Evolutionary conservation across 2,113 vertebrate genomes (phyloP).

Genomic region (Vireo altiloquus): DNA sequence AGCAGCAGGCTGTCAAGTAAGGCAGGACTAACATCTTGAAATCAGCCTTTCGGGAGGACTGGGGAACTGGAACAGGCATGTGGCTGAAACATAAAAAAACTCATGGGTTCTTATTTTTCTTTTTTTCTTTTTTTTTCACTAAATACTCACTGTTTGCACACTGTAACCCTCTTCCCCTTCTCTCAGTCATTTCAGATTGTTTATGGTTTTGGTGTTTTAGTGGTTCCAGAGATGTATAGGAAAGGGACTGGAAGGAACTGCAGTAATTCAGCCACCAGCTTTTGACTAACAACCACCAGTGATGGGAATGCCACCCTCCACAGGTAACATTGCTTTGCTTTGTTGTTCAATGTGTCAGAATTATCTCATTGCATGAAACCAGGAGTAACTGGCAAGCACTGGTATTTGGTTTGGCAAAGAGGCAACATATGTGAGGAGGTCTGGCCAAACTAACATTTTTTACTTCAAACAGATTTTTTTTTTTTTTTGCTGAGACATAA

Average conservation of each 20-base stretch:
- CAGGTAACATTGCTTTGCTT: background rate
- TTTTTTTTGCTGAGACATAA: background rate
- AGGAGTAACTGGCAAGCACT: background rate
- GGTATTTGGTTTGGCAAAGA: background rate
- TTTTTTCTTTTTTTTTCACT: background rate
- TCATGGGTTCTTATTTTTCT: background rate
- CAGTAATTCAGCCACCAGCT: background rate
- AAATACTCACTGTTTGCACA: background rate
- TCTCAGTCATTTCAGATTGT: background rate
- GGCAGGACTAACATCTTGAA: constrained; percentile 39
- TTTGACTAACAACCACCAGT: background rate
- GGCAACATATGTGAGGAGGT: background rate
- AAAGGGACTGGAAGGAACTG: background rate
- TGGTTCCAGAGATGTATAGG: background rate
- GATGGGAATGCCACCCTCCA: background rate
- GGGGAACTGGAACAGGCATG: background rate
- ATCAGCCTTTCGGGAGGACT: constrained; percentile 21
- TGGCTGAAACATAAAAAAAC: constrained; percentile 23
- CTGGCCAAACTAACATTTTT: background rate
- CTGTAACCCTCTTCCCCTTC: background rate
- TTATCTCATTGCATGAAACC: background rate
- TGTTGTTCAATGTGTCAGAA: background rate
- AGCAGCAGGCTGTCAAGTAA: constrained; percentile 53
- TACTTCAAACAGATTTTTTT: background rate
- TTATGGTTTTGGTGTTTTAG: background rate